Evolutionary conservation across 2,888 invertebrate species (phyloP).

Genomic region (Cryptocheilus praepositus): DNA sequence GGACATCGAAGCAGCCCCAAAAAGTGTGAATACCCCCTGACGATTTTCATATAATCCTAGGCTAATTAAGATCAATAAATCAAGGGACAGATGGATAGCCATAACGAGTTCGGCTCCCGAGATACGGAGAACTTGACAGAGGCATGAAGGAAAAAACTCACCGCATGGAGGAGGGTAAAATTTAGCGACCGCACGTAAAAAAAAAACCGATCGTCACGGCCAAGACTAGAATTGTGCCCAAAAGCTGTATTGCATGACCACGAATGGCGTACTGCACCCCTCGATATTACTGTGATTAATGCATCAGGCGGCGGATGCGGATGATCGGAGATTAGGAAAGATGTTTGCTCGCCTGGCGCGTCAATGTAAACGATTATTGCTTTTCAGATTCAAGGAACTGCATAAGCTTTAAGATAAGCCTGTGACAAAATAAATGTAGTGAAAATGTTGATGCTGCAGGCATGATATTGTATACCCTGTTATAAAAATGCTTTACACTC

Average conservation of each 20-base stretch:
- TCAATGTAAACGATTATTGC: no score
- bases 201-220: constrained; percentile 46
- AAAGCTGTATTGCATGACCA: constrained; percentile 42
- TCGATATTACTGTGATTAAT: constrained; percentile 13
- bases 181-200: constrained; percentile 21
- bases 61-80: constrained; percentile 69
- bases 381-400: no score
- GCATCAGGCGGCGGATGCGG: not conserved
- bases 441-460: no score
- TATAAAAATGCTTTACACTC: no score
- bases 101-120: constrained; percentile 29
- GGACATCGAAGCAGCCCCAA: no score
- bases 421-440: no score
- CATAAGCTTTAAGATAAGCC: no score
- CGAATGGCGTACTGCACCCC: constrained; percentile 23
- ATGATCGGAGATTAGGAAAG: not conserved
- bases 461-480: no score
- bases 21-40: not conserved
- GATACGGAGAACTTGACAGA: not conserved
- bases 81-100: constrained; percentile 58
- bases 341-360: no score
- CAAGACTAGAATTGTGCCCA: constrained; percentile 51
- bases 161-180: constrained; percentile 26
- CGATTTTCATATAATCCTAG: constrained; percentile 63
- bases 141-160: constrained; percentile 34